These are phyloP conservation scores for Tangara arthus DNA, from an alignment of 2,797 vertebrate species.

Conservation along the genomic window DNA sequence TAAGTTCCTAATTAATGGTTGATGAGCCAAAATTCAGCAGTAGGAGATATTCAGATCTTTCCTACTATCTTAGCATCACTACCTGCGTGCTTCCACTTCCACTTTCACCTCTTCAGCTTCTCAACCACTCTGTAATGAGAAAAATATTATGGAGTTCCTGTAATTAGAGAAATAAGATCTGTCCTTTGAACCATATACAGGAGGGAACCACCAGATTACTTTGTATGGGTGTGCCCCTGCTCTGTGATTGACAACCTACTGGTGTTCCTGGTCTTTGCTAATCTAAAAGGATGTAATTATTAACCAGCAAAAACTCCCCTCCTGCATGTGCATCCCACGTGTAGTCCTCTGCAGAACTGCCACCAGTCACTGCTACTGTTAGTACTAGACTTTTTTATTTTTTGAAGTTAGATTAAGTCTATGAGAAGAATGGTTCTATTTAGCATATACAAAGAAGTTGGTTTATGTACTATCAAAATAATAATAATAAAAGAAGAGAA, in stretches of 20 bases:
- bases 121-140: background rate
- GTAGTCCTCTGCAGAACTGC: background rate
- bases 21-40: background rate
- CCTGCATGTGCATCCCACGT: background rate
- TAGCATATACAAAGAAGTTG: background rate
- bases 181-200: background rate
- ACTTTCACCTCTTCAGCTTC: background rate
- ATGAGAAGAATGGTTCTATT: background rate
- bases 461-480: background rate
- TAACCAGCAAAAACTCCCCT: background rate
- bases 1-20: background rate
- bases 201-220: background rate
- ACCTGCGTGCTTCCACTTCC: background rate
- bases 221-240: background rate
- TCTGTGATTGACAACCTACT: background rate
- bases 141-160: background rate
- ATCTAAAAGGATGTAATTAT: conserved; percentile 15
- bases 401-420: background rate
- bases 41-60: background rate
- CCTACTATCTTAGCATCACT: background rate
- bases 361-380: background rate
- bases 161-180: background rate
- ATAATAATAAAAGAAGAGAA: background rate
- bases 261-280: background rate
- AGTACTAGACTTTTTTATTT: background rate